Evolutionary conservation across 2,888 invertebrate genomes (phyloP).

Genomic region (Acanthosepion lycidas): DNA sequence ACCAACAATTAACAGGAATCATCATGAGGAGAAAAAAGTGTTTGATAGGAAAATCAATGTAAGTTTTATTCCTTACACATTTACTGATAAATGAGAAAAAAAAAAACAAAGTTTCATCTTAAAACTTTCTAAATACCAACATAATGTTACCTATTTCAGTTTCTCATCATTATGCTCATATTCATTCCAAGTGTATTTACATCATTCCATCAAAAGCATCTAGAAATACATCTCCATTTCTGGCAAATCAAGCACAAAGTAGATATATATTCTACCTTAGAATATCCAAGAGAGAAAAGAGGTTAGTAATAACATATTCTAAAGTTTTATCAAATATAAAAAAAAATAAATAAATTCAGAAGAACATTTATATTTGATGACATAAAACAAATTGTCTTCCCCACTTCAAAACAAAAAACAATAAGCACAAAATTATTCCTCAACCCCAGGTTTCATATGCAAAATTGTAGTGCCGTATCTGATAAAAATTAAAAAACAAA

Average conservation of each 20-base stretch:
- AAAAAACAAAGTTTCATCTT: not conserved
- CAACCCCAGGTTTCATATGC: too few species aligned
- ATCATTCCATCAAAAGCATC: not conserved
- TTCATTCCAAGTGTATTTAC: not conserved
- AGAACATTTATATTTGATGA: not conserved
- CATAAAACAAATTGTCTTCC: too few species aligned
- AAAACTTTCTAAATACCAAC: not conserved
- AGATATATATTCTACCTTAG: not conserved
- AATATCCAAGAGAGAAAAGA: not conserved
- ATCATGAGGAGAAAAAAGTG: not conserved
- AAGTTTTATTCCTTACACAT: not conserved
- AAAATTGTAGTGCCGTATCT: too few species aligned
- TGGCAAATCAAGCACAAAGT: not conserved
- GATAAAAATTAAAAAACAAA: too few species aligned
- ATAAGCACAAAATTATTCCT: too few species aligned
- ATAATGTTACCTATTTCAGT: not conserved
- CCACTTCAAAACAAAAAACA: too few species aligned
- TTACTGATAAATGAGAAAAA: too few species aligned
- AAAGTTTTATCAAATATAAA: not conserved
- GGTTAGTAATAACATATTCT: not conserved
- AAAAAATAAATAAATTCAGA: not conserved
- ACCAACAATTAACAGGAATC: not conserved
- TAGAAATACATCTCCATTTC: not conserved
- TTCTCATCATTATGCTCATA: not conserved
- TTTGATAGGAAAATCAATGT: conserved; percentile 8